phyloP scores from a whole-genome alignment of 2,797 vertebrate species.

The Lutjanus argentimaculatus region DNA sequence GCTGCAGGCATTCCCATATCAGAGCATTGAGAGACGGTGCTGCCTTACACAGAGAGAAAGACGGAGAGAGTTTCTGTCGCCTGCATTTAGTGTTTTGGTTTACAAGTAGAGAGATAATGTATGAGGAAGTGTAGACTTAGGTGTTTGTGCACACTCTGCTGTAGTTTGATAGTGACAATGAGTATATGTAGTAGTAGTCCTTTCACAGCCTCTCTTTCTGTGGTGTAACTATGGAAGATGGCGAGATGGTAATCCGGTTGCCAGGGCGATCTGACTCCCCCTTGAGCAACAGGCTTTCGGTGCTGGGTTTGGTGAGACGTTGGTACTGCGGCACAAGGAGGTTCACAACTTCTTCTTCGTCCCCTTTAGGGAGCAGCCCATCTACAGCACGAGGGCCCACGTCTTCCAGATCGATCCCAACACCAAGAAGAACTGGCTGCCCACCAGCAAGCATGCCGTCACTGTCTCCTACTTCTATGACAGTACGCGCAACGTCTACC shows the following conservation, averaged over 20 bases:
- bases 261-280: conserved; percentile 81
- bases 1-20: conserved; percentile 87
- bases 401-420: conserved; percentile 99
- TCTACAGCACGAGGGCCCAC: conserved; percentile 98
- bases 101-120: conserved; percentile 23
- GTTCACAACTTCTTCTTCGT: conserved; percentile 88
- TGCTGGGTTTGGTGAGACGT: conserved; percentile 76
- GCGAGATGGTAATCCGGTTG: conserved; percentile 82
- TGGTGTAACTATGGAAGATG: conserved; percentile 80
- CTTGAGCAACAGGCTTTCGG: conserved; percentile 43
- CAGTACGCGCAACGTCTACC: conserved; percentile 98
- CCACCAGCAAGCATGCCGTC: conserved; percentile 99
- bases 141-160: not conserved
- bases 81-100: conserved; percentile 21
- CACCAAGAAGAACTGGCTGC: conserved; percentile 99
- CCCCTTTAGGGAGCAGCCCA: conserved; percentile 95
- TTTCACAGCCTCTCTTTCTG: conserved; percentile 23
- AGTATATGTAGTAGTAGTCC: conserved; percentile 35
- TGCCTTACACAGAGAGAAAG: conserved; percentile 55
- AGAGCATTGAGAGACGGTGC: conserved; percentile 71
- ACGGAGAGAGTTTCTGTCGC: conserved; percentile 34
- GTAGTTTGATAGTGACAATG: conserved; percentile 30
- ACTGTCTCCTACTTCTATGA: conserved; percentile 99
- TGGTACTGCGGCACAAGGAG: conserved; percentile 82
- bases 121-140: not conserved